Evolutionary conservation across 2,113 vertebrate genomes (phyloP).

Genomic region (Dendrocopos noguchii): DNA sequence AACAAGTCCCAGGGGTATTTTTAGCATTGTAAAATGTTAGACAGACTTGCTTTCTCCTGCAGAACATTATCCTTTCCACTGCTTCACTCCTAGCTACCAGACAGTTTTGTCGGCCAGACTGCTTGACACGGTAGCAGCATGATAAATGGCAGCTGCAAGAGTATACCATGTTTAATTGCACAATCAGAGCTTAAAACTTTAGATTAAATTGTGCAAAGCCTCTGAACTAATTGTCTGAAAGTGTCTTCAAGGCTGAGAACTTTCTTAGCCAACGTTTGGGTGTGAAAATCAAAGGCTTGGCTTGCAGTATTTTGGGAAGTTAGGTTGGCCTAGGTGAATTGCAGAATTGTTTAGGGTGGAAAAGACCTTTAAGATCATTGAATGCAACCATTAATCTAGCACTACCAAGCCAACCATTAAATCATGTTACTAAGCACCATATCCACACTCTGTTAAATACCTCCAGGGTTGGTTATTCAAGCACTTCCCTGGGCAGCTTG

Average conservation of each 20-base stretch:
- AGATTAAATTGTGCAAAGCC: slow-evolving; percentile 49
- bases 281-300: not conserved
- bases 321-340: not conserved
- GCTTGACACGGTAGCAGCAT: not conserved
- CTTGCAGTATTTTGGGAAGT: not conserved
- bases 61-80: slow-evolving; percentile 50
- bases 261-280: not conserved
- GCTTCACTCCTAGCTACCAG: slow-evolving; percentile 24
- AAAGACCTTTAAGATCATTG: not conserved
- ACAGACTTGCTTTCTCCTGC: slow-evolving; percentile 23
- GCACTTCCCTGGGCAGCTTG: not conserved
- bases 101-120: slow-evolving; percentile 13
- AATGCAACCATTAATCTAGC: not conserved
- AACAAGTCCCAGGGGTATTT: slow-evolving; percentile 58
- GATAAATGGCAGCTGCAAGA: slow-evolving; percentile 39
- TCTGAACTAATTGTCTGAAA: slow-evolving; percentile 47
- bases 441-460: not conserved
- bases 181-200: slow-evolving; percentile 44
- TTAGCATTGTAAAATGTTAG: slow-evolving; percentile 45
- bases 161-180: slow-evolving; percentile 54
- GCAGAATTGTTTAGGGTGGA: not conserved
- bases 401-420: not conserved
- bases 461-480: not conserved
- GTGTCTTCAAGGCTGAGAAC: not conserved
- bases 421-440: not conserved